A percentile compares a stretch with the other conserved stretches of the same genome.
Evolutionary conservation across 2,113 vertebrate species (phyloP).

Genomic region (Butorides virescens): DNA sequence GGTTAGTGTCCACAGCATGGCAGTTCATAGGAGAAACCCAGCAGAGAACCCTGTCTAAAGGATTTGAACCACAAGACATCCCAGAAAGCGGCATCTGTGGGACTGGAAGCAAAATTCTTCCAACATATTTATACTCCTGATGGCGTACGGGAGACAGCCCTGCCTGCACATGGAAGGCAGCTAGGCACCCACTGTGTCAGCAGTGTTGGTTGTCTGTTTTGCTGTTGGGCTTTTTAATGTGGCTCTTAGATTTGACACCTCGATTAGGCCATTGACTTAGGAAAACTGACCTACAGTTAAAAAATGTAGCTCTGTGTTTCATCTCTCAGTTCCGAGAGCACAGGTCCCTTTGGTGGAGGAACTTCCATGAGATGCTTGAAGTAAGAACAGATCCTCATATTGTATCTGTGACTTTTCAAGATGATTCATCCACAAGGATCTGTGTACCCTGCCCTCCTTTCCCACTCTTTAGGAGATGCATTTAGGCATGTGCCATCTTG

Average conservation of each 20-base stretch:
- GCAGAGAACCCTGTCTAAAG: neutral
- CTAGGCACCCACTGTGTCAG: neutral
- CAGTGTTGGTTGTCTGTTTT: neutral
- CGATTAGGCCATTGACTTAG: neutral
- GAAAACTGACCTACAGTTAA: neutral
- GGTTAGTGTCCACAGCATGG: conserved; percentile 60
- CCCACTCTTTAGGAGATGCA: neutral
- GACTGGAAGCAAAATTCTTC: neutral
- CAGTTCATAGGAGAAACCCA: neutral
- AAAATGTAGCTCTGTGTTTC: neutral
- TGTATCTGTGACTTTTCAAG: neutral
- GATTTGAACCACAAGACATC: neutral
- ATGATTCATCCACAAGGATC: conserved; percentile 4
- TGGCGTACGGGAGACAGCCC: neutral
- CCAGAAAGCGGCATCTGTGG: neutral
- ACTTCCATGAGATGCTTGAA: neutral
- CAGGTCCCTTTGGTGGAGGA: neutral
- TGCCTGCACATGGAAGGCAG: neutral
- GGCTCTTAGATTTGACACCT: neutral
- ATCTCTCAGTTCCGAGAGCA: neutral
- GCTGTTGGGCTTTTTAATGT: neutral
- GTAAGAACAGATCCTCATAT: neutral
- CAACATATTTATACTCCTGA: neutral
- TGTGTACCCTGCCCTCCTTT: conserved; percentile 16
- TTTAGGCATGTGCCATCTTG: conserved; percentile 8